phyloP scores from a whole-genome alignment of 2,888 invertebrate species.

The Melipona beecheii region DNA sequence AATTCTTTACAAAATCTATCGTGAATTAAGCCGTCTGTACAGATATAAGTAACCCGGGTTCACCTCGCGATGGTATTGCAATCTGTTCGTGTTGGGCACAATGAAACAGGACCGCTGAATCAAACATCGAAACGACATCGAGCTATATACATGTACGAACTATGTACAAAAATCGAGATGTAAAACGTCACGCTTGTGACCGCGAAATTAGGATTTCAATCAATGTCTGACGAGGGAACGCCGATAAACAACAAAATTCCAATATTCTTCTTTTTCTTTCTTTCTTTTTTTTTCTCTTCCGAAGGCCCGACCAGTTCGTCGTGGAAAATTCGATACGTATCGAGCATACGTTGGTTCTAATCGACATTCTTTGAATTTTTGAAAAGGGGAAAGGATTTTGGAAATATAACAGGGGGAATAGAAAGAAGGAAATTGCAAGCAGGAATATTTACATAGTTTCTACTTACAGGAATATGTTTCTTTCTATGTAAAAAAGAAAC shows the following conservation, averaged over 20 bases:
- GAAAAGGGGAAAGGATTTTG: not conserved
- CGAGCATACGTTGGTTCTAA: not conserved
- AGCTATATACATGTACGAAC: slow-evolving; percentile 53
- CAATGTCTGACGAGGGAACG: not conserved
- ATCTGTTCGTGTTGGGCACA: slow-evolving; percentile 37
- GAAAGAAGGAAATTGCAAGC: not conserved
- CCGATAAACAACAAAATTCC: slow-evolving; percentile 1
- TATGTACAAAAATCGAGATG: slow-evolving; percentile 60
- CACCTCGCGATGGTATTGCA: slow-evolving; percentile 40
- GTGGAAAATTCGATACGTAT: slow-evolving; percentile 21
- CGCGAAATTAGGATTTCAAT: slow-evolving; percentile 44
- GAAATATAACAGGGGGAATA: not conserved
- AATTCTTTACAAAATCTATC: slow-evolving; percentile 69
- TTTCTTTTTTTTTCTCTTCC: not conserved
- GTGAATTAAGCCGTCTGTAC: slow-evolving; percentile 61
- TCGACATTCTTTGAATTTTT: not conserved
- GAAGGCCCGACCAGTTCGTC: not conserved
- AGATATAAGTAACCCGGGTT: slow-evolving; percentile 43
- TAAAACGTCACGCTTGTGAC: slow-evolving; percentile 42
- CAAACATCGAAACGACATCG: slow-evolving; percentile 48
- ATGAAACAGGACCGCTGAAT: slow-evolving; percentile 56
- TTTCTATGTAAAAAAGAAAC: not conserved
- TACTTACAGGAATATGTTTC: not conserved
- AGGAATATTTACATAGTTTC: not conserved
- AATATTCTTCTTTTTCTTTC: not conserved